Conservation (phyloP, 2,113 vertebrate genomes). For the Tiliqua scincoides region DNA sequence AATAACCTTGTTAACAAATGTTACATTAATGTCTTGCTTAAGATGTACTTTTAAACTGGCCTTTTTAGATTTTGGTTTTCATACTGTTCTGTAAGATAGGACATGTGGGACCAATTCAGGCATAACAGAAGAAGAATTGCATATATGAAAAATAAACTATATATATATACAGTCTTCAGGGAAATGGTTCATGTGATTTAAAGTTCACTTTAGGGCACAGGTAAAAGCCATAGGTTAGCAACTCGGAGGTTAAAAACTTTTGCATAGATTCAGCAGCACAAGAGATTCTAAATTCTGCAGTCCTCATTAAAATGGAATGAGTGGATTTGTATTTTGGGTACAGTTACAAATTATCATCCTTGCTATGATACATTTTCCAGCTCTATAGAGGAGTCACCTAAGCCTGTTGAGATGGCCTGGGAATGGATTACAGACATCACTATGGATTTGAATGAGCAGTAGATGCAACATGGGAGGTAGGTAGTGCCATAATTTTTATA, state of each 20-base stretch:
- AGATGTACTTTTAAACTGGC: background rate
- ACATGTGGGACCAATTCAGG: background rate
- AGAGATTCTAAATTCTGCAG: background rate
- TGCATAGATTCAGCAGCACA: background rate
- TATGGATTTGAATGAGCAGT: background rate
- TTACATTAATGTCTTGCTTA: background rate
- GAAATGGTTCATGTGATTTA: background rate
- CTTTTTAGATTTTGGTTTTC: background rate
- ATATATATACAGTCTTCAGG: background rate
- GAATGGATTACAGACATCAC: background rate
- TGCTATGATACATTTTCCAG: background rate
- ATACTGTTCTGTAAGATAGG: background rate
- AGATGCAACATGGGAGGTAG: background rate
- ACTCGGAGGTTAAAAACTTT: background rate
- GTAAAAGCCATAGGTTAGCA: background rate
- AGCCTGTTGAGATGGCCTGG: background rate
- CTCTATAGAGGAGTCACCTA: background rate
- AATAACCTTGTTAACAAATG: background rate
- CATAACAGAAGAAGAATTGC: background rate
- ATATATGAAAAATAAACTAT: background rate
- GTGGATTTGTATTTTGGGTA: background rate
- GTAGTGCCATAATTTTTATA: background rate
- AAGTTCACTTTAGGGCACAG: background rate
- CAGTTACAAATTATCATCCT: background rate
- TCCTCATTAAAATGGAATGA: background rate